These are phyloP conservation scores for Thecophora atra DNA, from an alignment of 2,888 invertebrate species.

Conservation along the genomic window DNA sequence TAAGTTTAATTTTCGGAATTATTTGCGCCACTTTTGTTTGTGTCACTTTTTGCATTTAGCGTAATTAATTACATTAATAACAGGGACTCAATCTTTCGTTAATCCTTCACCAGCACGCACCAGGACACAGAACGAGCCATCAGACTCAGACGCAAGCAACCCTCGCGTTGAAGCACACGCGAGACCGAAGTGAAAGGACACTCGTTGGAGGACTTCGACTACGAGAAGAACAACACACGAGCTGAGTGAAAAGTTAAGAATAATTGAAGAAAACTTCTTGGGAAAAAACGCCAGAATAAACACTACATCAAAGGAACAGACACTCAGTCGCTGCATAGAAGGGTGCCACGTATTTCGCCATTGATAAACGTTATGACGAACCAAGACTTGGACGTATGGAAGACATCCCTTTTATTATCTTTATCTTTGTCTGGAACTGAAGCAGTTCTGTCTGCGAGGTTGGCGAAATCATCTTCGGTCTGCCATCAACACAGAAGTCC, in stretches of 20 bases:
- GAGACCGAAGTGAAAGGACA: constrained; percentile 19
- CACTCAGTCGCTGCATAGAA: background rate
- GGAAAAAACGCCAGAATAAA: constrained; percentile 27
- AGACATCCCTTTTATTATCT: too few species aligned
- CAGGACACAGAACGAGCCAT: background rate
- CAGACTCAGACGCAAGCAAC: background rate
- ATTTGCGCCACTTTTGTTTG: constrained; percentile 49
- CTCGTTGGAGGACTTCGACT: background rate
- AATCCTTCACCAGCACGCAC: constrained; percentile 43
- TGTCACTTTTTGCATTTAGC: constrained; percentile 52
- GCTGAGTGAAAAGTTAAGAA: background rate
- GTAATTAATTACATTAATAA: constrained; percentile 52
- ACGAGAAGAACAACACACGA: background rate
- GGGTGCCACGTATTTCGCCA: background rate
- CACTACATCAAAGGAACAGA: constrained; percentile 17
- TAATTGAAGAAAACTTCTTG: constrained; percentile 1
- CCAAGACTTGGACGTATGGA: too few species aligned
- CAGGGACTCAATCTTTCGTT: constrained; percentile 45
- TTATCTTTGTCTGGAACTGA: background rate
- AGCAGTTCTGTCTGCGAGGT: background rate
- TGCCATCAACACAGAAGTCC: too few species aligned
- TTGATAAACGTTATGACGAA: too few species aligned
- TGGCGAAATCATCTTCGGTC: background rate
- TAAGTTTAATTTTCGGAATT: constrained; percentile 48
- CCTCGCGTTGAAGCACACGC: background rate